A percentile compares a stretch with the other conserved stretches of the same genome.
phyloP scores from a whole-genome alignment of 2,113 vertebrate species.

The Tor tambroides region DNA sequence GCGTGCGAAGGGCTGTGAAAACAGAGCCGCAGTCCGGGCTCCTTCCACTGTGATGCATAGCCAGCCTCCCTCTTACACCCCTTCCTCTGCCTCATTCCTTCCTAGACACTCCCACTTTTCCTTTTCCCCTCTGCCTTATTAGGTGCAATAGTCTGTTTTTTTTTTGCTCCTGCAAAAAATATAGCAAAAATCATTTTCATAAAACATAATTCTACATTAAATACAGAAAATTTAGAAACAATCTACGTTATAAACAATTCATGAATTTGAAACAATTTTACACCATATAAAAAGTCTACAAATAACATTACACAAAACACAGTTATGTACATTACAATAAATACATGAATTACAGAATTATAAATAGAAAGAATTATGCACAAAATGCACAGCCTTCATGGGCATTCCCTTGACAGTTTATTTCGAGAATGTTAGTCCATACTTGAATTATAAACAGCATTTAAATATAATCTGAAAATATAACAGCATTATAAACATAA shows the following conservation, averaged over 20 bases:
- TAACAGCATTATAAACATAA: too few relatives aligned
- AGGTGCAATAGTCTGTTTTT: neutral
- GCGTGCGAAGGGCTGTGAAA: slow-evolving; percentile 56
- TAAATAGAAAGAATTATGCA: neutral
- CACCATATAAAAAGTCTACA: neutral
- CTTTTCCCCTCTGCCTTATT: neutral
- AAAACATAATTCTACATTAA: neutral
- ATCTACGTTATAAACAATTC: neutral
- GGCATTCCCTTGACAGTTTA: neutral
- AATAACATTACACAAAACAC: neutral
- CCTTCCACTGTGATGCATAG: slow-evolving; percentile 54
- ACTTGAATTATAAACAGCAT: neutral
- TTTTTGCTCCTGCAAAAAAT: neutral
- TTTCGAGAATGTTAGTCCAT: neutral
- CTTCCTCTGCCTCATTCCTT: slow-evolving; percentile 47
- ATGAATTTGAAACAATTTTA: neutral
- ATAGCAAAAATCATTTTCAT: neutral
- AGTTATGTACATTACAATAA: neutral
- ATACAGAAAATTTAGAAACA: neutral
- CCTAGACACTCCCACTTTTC: slow-evolving; percentile 39
- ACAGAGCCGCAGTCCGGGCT: slow-evolving; percentile 59
- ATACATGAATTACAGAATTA: neutral
- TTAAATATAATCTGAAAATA: too few relatives aligned
- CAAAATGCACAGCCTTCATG: neutral
- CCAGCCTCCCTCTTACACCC: slow-evolving; percentile 41